Base-by-base conservation (phyloP, 1,140 invertebrate genomes). In the Condylostylus longicornis region DNA sequence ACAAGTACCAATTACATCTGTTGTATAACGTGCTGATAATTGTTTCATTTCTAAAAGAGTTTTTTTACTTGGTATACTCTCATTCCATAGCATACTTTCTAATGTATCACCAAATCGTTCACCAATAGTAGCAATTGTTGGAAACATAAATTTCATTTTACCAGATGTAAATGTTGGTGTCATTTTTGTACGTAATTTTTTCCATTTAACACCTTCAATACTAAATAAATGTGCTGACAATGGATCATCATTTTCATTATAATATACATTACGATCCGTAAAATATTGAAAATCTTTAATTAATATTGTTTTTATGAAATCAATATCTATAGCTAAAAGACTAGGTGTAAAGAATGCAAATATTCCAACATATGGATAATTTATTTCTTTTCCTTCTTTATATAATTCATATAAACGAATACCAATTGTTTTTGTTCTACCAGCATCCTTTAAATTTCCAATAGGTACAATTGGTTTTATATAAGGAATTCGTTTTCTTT, bases 281-380 rank as follows among this genome's bases (percentile, higher is more conserved):
- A 74, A 73, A 25, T 57, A 44, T 15, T 58, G 41, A 40, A 72
- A 74, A 48, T 75, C 69, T 47, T 68, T 71, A 2, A 69, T 58
- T 33, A 76, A 44, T 9, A 78, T 63, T 18, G 59, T 48, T 44
- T 72, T 73, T 0, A 77, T 64, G 0, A 79, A 45, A 12, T 72
- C 66, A n/a, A 71, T 55, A 49, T 77, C 70, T 7, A 51, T n/a
- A n/a, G n/a, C n/a, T n/a, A n/a, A n/a, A 25, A 25, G 14, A 10
- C 52, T 42, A 0, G 70, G 68, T 7, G 61, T 55, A 4, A 50
- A 43, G 43, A 58, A 42, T 12, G 56, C 30, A 46, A 46, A 58
- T 19, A 45, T 46, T 31, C 58, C 50, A n/a, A 27, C 6, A 33
- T 29, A 5, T 27, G 18, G 12, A n/a, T n/a, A n/a, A n/a, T n/a